Conservation (phyloP, 1,140 invertebrate genomes). For the Thereuonema tuberculata region DNA sequence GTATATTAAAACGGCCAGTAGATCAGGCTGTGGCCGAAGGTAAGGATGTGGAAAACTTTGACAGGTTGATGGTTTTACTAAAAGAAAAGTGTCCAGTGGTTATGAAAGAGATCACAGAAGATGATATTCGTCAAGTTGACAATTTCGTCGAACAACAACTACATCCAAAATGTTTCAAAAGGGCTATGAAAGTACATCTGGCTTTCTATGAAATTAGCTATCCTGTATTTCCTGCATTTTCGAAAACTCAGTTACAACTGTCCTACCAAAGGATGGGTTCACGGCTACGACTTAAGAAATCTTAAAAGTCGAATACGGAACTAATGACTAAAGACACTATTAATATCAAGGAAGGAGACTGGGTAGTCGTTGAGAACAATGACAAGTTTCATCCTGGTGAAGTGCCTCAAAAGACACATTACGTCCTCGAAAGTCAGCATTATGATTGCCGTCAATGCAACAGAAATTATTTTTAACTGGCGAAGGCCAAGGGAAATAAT, state of each 20-base stretch:
- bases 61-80: neutral
- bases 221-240: neutral
- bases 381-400: neutral
- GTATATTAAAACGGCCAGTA: neutral
- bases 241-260: neutral
- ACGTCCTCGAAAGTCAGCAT: neutral
- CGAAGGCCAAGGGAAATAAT: neutral
- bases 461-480: neutral
- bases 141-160: neutral
- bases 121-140: neutral
- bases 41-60: neutral
- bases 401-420: neutral
- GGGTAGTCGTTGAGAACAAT: neutral
- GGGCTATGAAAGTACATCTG: neutral
- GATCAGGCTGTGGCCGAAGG: neutral
- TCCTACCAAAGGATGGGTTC: neutral
- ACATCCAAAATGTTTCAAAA: neutral
- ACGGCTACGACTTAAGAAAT: neutral
- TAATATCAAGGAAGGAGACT: neutral
- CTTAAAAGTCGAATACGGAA: neutral
- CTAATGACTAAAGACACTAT: neutral
- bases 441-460: neutral
- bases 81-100: neutral
- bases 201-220: neutral
- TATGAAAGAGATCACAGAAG: neutral